phyloP scores from a whole-genome alignment of 2,888 invertebrate species.

The Argyresthia albistria region DNA sequence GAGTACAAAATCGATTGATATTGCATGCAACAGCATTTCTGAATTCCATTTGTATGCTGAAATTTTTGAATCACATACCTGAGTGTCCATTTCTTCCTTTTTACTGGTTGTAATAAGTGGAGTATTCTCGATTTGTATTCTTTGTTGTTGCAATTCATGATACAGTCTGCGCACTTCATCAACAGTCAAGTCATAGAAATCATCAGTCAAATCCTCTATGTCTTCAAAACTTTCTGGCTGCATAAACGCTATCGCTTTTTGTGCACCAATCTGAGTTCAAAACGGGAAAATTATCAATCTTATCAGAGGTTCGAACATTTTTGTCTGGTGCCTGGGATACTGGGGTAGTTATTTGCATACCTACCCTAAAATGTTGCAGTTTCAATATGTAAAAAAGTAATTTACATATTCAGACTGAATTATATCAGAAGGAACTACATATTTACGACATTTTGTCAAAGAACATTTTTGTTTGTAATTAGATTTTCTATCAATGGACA shows the following conservation, averaged over 20 bases:
- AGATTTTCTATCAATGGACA: no score
- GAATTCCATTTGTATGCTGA: constrained; percentile 16
- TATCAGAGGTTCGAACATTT: neutral
- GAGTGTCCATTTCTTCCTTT: constrained; percentile 4
- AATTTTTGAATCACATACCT: neutral
- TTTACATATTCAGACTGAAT: no score
- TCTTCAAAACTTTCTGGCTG: constrained; percentile 69
- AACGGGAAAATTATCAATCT: constrained; percentile 19
- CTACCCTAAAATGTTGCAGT: no score
- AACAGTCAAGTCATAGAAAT: constrained; percentile 89
- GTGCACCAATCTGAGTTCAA: constrained; percentile 74
- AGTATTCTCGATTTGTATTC: constrained; percentile 77
- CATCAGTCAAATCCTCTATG: constrained; percentile 85
- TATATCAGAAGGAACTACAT: no score
- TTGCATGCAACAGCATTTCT: constrained; percentile 12
- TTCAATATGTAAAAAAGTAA: no score
- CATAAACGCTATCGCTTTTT: constrained; percentile 83
- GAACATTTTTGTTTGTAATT: no score
- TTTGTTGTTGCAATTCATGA: constrained; percentile 78
- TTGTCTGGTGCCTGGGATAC: no score
- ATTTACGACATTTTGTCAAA: no score
- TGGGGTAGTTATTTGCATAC: no score
- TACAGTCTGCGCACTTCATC: constrained; percentile 85
- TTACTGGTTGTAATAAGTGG: constrained; percentile 77
- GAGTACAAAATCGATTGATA: neutral